A percentile compares a stretch with the other conserved stretches of the same genome.
phyloP scores from a whole-genome alignment of 1,140 invertebrate species.

The Drosophila miranda region DNA sequence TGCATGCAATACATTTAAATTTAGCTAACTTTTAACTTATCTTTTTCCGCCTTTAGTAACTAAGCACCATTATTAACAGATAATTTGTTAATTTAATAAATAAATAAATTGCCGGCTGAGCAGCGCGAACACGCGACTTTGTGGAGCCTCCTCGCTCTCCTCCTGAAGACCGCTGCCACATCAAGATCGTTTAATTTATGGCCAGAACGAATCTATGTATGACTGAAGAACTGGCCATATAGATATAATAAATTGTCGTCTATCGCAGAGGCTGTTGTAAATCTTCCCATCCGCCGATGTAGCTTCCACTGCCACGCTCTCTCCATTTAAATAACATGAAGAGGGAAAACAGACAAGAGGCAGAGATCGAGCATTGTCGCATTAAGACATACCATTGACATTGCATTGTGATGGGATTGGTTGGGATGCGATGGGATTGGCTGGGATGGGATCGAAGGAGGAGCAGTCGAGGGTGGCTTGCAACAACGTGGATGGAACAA shows the following conservation, averaged over 20 bases:
- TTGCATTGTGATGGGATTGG: conserved; percentile 67
- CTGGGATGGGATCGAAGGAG: conserved; percentile 14
- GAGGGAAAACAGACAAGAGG: conserved; percentile 2
- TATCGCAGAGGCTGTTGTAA: conserved; percentile 55
- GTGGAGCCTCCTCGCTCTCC: conserved; percentile 13
- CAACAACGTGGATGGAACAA: conserved; percentile 45
- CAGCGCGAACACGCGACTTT: conserved; percentile 59
- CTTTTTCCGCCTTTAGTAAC: too few relatives aligned
- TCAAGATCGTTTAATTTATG: conserved; percentile 70
- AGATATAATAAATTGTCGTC: conserved; percentile 52
- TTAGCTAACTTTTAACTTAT: too few relatives aligned
- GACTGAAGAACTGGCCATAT: conserved; percentile 71
- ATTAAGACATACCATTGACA: conserved; percentile 80
- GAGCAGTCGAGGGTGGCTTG: conserved; percentile 29
- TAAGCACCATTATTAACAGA: too few relatives aligned
- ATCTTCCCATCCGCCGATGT: conserved; percentile 46
- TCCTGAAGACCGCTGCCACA: conserved; percentile 21
- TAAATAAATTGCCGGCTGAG: conserved; percentile 64
- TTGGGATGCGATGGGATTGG: conserved; percentile 25
- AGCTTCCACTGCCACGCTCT: conserved; percentile 6
- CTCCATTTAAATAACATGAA: conserved; percentile 72
- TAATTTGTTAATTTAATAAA: too few relatives aligned
- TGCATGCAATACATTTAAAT: too few relatives aligned
- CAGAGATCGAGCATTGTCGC: conserved; percentile 52
- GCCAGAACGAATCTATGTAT: conserved; percentile 73